Conservation (phyloP, 1,140 invertebrate genomes). For the Amyelois transitella region DNA sequence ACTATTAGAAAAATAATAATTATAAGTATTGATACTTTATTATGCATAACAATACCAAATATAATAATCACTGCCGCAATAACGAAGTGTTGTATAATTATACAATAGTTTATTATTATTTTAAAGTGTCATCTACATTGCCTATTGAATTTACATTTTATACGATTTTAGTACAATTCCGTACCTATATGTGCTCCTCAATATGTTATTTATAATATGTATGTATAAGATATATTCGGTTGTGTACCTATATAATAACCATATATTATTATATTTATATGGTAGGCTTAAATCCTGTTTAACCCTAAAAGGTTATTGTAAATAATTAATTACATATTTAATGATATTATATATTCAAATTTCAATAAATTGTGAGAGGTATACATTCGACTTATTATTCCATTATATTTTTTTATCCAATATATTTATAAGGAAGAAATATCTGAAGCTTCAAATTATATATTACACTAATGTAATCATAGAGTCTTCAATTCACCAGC, state of each 20-base stretch:
- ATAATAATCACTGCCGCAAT: slow-evolving; percentile 20
- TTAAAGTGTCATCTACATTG: not conserved
- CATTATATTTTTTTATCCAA: not conserved
- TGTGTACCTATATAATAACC: slow-evolving; percentile 47
- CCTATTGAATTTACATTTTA: not conserved
- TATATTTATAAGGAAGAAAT: no score
- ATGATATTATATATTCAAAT: slow-evolving; percentile 57
- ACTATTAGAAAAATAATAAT: not conserved
- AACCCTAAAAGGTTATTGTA: slow-evolving; percentile 54
- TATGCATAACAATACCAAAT: slow-evolving; percentile 6
- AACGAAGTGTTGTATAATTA: slow-evolving; percentile 14
- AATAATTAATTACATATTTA: slow-evolving; percentile 39
- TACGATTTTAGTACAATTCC: slow-evolving; percentile 1
- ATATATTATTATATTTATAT: slow-evolving; percentile 30
- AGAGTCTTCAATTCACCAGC: no score
- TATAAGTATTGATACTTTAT: slow-evolving; percentile 1
- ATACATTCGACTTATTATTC: slow-evolving; percentile 21
- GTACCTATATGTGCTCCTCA: not conserved
- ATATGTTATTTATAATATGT: slow-evolving; percentile 1
- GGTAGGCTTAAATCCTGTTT: slow-evolving; percentile 23
- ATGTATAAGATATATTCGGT: slow-evolving; percentile 30
- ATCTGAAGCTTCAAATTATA: no score
- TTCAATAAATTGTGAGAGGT: slow-evolving; percentile 50
- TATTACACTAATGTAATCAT: no score
- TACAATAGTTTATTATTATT: slow-evolving; percentile 16